Percentiles rank a stretch among this genome's conserved stretches.
Conservation (phyloP, 2,888 invertebrate species). For the Machimus atricapillus region DNA sequence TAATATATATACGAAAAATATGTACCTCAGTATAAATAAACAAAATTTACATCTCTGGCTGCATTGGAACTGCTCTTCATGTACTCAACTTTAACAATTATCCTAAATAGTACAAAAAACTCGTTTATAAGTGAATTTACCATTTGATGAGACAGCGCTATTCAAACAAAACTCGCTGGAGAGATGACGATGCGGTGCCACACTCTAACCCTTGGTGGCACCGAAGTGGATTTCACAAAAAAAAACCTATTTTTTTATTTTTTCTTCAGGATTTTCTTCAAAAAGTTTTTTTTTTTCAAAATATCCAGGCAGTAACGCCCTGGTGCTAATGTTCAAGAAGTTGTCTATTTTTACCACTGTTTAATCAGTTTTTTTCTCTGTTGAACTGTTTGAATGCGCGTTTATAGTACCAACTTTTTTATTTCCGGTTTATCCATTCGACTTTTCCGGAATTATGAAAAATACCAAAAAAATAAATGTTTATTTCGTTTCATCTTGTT, state of each 20-base stretch:
- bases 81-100: constrained; percentile 20
- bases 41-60: constrained; percentile 31
- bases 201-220: background rate
- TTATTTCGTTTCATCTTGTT: constrained; percentile 83
- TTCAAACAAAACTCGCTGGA: background rate
- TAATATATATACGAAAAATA: constrained; percentile 8
- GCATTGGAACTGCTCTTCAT: constrained; percentile 18
- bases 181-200: background rate
- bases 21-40: constrained; percentile 30
- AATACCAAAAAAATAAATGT: constrained; percentile 42
- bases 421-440: background rate
- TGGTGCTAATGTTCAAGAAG: background rate
- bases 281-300: background rate
- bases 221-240: background rate
- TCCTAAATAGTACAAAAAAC: constrained; percentile 10
- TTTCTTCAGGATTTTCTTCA: background rate
- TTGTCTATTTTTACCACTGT: background rate
- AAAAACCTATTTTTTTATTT: background rate
- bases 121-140: background rate
- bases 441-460: background rate
- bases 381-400: background rate
- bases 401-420: background rate
- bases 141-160: background rate
- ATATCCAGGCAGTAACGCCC: background rate
- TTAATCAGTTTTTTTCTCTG: background rate